Conservation (phyloP, 2,888 invertebrate genomes). For the Thumatha senex region DNA sequence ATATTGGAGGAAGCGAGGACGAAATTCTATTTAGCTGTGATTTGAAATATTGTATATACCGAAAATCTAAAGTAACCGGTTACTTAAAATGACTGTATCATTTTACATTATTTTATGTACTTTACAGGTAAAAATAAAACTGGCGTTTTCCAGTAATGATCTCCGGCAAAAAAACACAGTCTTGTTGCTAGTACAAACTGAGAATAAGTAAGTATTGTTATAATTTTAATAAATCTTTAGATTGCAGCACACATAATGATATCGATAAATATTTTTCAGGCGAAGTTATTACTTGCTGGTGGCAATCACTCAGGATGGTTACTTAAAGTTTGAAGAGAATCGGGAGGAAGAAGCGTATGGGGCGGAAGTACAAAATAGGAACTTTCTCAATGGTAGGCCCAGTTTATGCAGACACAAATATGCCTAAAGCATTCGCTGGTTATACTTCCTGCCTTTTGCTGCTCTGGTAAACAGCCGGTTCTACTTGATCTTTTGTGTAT, state of each 20-base stretch:
- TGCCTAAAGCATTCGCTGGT: no score
- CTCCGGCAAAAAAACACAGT: slow-evolving; percentile 90
- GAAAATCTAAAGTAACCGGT: no score
- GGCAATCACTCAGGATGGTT: slow-evolving; percentile 92
- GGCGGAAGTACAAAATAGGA: slow-evolving; percentile 89
- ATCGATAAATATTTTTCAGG: slow-evolving; percentile 64
- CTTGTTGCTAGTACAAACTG: slow-evolving; percentile 91
- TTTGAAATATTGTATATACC: no score
- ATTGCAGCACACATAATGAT: neutral
- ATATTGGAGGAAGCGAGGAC: no score
- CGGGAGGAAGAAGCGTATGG: slow-evolving; percentile 89
- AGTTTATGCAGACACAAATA: neutral
- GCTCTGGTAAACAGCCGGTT: no score
- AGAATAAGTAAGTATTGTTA: slow-evolving; percentile 86
- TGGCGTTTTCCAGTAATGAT: slow-evolving; percentile 94
- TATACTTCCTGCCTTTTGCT: no score
- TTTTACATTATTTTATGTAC: neutral
- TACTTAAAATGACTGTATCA: no score
- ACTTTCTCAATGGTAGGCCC: slow-evolving; percentile 90
- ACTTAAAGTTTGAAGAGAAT: slow-evolving; percentile 93
- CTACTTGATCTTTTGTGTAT: no score
- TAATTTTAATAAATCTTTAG: no score
- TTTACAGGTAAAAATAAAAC: slow-evolving; percentile 89
- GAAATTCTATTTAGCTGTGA: no score
- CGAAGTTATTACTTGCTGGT: slow-evolving; percentile 93